phyloP scores from a whole-genome alignment of 1,140 invertebrate species.

The Portunus trituberculatus region DNA sequence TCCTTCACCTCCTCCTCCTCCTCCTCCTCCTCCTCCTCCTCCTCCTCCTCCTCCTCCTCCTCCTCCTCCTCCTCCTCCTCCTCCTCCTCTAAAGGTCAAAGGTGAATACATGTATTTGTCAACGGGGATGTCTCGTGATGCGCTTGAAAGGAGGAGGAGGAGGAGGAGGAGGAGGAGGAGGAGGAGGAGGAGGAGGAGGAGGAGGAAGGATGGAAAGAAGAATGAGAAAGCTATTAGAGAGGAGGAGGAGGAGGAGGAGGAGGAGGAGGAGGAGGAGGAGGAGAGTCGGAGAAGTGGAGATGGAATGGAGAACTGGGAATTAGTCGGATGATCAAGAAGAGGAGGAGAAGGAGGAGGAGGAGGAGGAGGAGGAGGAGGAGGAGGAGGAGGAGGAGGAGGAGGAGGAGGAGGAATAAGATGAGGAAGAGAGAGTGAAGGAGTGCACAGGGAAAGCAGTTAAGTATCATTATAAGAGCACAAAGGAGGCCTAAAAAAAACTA shows the following conservation, averaged over 20 bases:
- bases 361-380: neutral
- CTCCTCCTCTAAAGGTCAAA: neutral
- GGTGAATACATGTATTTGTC: neutral
- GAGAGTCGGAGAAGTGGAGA: neutral
- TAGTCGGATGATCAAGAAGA: too few relatives aligned
- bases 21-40: slow-evolving; percentile 31
- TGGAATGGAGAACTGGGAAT: neutral
- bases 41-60: neutral
- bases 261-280: neutral
- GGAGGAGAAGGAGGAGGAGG: neutral
- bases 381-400: neutral
- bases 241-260: too few relatives aligned
- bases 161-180: too few relatives aligned
- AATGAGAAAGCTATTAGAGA: too few relatives aligned
- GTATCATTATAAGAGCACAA: too few relatives aligned
- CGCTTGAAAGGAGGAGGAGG: too few relatives aligned
- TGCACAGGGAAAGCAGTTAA: neutral
- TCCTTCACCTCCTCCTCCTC: neutral
- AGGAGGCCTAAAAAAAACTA: too few relatives aligned
- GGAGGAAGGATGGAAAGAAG: too few relatives aligned
- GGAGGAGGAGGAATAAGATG: neutral
- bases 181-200: too few relatives aligned
- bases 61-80: slow-evolving; percentile 1
- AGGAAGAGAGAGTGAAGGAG: neutral
- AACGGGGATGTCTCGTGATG: too few relatives aligned